phyloP scores from a whole-genome alignment of 2,888 invertebrate genomes.

The Leptothorax acervorum region DNA sequence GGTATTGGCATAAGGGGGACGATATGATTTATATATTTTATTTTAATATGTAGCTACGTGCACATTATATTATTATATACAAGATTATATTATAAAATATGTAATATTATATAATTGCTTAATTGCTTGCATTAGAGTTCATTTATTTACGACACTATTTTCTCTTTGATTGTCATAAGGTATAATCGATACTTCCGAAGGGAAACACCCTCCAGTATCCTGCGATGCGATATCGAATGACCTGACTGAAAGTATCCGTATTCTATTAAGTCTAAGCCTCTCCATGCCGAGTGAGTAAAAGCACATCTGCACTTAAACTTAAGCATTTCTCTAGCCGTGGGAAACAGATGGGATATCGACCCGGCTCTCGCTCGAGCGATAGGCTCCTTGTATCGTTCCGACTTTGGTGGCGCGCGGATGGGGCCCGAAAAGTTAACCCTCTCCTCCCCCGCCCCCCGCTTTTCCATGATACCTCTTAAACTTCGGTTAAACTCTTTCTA shows the following conservation, averaged over 20 bases:
- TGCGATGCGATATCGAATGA: slow-evolving; percentile 28
- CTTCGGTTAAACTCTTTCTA: slow-evolving; percentile 49
- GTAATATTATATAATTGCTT: neutral
- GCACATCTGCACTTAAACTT: slow-evolving; percentile 49
- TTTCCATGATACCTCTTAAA: slow-evolving; percentile 25
- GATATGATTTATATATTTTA: neutral
- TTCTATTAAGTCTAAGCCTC: slow-evolving; percentile 45
- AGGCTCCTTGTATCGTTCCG: slow-evolving; percentile 23
- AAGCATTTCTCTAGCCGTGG: slow-evolving; percentile 35
- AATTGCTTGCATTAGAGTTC: neutral
- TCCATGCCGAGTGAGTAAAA: slow-evolving; percentile 44
- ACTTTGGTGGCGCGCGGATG: slow-evolving; percentile 12
- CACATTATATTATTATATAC: no score
- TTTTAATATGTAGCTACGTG: neutral
- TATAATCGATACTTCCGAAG: neutral
- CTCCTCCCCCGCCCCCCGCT: neutral
- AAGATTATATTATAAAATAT: neutral
- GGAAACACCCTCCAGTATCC: neutral
- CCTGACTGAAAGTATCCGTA: slow-evolving; percentile 40
- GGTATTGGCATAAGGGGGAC: no score
- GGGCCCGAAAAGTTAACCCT: slow-evolving; percentile 36
- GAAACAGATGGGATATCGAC: slow-evolving; percentile 35
- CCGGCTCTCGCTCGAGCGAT: slow-evolving; percentile 7
- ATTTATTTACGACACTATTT: neutral
- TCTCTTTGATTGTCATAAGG: neutral